These are phyloP conservation scores for Dicyrtoma fusca DNA, from an alignment of 2,888 invertebrate species.

Conservation along the genomic window DNA sequence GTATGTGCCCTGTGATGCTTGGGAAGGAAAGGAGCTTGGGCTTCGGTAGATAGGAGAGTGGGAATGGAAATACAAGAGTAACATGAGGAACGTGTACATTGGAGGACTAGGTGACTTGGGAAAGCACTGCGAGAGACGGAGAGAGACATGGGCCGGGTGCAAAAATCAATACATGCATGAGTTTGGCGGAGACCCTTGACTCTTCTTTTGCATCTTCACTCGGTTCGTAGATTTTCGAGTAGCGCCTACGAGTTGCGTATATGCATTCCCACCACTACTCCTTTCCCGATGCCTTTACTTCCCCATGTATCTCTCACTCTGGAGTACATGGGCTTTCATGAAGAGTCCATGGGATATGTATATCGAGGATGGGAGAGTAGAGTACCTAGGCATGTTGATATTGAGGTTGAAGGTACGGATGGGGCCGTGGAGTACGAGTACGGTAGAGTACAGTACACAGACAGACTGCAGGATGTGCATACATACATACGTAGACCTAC, in stretches of 20 bases:
- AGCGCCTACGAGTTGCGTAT: not conserved
- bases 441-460: no score
- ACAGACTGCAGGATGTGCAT: no score
- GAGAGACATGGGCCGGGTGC: constrained; percentile 41
- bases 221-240: constrained; percentile 14
- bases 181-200: constrained; percentile 40
- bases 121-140: constrained; percentile 1
- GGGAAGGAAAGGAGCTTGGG: not conserved
- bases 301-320: not conserved
- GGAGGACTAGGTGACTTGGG: not conserved
- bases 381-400: no score
- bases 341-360: no score
- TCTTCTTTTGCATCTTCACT: constrained; percentile 31
- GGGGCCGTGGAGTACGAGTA: no score
- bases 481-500: no score
- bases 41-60: no score
- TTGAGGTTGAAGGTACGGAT: no score
- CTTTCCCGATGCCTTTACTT: not conserved
- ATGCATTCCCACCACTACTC: not conserved
- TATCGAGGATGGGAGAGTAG: no score
- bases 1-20: not conserved
- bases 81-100: constrained; percentile 1
- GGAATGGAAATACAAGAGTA: no score
- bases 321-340: no score
- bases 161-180: constrained; percentile 54